Percentiles rank a stretch among this genome's conserved stretches.
Evolutionary conservation across 1,140 invertebrate species (phyloP).

Genomic region (Drosophila tsacasi): DNA sequence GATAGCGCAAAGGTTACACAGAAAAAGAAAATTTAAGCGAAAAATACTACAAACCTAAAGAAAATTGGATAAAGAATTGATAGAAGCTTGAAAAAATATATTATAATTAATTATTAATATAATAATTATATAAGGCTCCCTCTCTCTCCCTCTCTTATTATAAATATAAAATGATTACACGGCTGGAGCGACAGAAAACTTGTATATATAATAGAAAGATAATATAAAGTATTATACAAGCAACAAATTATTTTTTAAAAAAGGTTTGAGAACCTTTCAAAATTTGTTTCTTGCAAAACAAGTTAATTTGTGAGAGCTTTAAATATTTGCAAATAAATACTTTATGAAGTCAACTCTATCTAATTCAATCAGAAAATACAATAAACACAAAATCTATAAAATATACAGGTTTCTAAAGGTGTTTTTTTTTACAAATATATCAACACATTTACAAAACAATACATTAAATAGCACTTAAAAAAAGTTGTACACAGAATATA

Average conservation of each 20-base stretch:
- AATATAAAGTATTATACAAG: no score
- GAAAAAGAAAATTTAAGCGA: not conserved
- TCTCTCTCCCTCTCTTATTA: no score
- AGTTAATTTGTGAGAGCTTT: not conserved
- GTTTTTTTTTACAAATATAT: not conserved
- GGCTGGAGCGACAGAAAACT: no score
- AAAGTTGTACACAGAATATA: not conserved
- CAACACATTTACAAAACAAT: not conserved
- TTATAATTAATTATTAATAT: not conserved
- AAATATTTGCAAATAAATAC: not conserved
- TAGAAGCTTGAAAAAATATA: not conserved
- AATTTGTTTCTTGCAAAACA: not conserved
- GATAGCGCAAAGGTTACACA: conserved; percentile 13
- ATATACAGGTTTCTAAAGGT: not conserved
- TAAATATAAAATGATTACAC: no score
- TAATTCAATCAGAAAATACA: not conserved
- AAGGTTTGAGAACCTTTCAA: not conserved
- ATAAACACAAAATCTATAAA: not conserved
- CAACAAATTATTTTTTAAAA: no score
- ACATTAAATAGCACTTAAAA: not conserved
- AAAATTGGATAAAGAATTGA: not conserved
- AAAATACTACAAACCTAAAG: not conserved
- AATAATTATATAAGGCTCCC: no score
- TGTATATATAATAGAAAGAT: no score
- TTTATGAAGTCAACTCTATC: not conserved